Percentiles rank a stretch among this genome's conserved stretches.
These are phyloP conservation scores for Tiliacea aurago DNA, from an alignment of 2,888 invertebrate genomes.

Conservation along the genomic window DNA sequence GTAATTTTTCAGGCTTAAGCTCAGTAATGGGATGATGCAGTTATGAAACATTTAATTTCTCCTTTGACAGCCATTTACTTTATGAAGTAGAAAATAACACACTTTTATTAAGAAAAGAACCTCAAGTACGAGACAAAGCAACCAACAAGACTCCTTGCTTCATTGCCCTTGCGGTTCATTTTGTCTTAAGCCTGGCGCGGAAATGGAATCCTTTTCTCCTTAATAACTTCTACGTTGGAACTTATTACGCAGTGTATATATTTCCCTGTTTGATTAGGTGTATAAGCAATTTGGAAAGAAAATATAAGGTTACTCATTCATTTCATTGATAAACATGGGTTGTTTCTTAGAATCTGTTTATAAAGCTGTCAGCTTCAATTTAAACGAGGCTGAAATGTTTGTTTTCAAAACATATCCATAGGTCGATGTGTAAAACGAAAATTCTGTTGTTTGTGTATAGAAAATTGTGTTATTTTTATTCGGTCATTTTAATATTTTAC, in stretches of 20 bases:
- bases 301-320: conserved; percentile 51
- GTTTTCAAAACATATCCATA: neutral
- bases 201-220: conserved; percentile 41
- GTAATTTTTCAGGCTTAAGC: no score
- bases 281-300: conserved; percentile 59
- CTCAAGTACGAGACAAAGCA: conserved; percentile 7
- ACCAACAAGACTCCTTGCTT: conserved; percentile 9
- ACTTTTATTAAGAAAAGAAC: conserved; percentile 27
- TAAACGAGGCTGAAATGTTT: conserved; percentile 16
- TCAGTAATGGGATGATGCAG: no score
- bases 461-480: neutral
- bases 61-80: neutral
- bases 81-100: neutral
- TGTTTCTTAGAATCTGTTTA: conserved; percentile 18
- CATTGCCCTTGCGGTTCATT: conserved; percentile 30
- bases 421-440: neutral
- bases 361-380: conserved; percentile 15
- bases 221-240: conserved; percentile 49
- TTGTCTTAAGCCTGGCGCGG: conserved; percentile 29
- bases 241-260: conserved; percentile 47
- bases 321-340: conserved; percentile 57
- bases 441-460: neutral
- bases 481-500: neutral
- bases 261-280: conserved; percentile 64
- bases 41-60: neutral